Base-by-base conservation (phyloP, 2,797 vertebrate species). In the Darevskia nairensis region DNA sequence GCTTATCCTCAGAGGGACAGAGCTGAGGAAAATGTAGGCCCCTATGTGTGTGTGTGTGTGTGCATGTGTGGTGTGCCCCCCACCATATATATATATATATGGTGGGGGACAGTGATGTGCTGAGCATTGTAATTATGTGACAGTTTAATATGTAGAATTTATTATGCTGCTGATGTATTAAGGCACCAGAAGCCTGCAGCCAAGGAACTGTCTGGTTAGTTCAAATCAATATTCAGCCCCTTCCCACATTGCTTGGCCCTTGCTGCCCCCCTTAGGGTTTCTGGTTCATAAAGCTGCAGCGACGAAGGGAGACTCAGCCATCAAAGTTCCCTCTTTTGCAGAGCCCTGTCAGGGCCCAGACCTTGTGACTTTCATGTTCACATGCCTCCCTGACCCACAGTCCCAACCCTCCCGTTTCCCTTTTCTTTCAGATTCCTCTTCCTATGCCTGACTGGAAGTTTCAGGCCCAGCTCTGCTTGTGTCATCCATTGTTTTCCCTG, bases 151-250 rank as follows among this genome's bases (percentile, higher is more conserved):
- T 25, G 66, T 77, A 10, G 1, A 2, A 27, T 83, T 78, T 11
- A 8, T 61, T 86, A 23, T 0, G 4, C 32, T 4, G 35, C 61
- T 27, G 23, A 27, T 3, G 21, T 15, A 1, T 19, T 44, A 25
- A 6, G 3, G 64, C 89, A 32, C 13, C 35, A 85, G 68, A 80
- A 80, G 8, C 75, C 21, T 79, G 32, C 35, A 71, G 81, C 64
- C 35, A 69, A 85, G 80, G 61, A 81, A 75, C 71, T 25, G 59
- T 29, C 83, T 50, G 25, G 8, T 85, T 85, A 64, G 32, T 35
- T 75, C 15, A 80, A 85, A 66, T 85, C 68, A 66, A 17, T 35
- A 80, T 80, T 46, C 32, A 85, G 68, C 78, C 82, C 66, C 23
- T 35, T 21, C n/a, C 23, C 19, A 39, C 46, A 66, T n/a, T 59